These are phyloP conservation scores for Microcebus lehilahytsara DNA, from an alignment of 2,113 vertebrate genomes.

Conservation along the genomic window DNA sequence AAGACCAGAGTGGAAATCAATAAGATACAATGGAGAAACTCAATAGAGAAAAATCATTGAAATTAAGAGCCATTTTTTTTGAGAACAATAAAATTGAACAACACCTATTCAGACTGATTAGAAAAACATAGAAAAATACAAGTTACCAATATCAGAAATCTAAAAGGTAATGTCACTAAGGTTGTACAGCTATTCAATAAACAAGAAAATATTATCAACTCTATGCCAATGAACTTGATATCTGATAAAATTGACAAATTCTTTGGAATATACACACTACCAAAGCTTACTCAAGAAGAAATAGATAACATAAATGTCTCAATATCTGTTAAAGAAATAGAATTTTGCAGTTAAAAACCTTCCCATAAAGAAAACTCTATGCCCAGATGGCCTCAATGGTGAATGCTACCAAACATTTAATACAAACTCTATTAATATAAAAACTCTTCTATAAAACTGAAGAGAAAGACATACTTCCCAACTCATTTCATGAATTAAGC, in stretches of 20 bases:
- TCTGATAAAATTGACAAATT: background rate
- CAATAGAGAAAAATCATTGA: background rate
- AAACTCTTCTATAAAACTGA: background rate
- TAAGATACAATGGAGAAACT: background rate
- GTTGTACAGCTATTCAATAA: background rate
- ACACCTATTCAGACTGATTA: background rate
- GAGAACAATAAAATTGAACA: background rate
- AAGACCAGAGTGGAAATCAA: background rate
- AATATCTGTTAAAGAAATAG: background rate
- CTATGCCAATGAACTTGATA: background rate
- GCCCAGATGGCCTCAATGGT: background rate
- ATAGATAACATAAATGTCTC: background rate
- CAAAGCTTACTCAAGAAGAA: background rate
- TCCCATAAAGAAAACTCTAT: background rate
- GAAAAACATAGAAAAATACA: background rate
- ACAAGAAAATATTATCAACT: background rate
- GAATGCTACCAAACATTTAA: background rate
- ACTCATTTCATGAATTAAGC: background rate
- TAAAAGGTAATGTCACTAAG: background rate
- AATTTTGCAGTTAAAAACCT: background rate
- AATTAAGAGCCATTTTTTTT: background rate
- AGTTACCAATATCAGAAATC: background rate
- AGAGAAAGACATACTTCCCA: background rate
- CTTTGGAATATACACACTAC: background rate
- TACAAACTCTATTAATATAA: background rate